Evolutionary conservation across 2,113 vertebrate species (phyloP), one percentile per base, ranked within the genome.

Genomic region (Pseudorasbora parva): DNA sequence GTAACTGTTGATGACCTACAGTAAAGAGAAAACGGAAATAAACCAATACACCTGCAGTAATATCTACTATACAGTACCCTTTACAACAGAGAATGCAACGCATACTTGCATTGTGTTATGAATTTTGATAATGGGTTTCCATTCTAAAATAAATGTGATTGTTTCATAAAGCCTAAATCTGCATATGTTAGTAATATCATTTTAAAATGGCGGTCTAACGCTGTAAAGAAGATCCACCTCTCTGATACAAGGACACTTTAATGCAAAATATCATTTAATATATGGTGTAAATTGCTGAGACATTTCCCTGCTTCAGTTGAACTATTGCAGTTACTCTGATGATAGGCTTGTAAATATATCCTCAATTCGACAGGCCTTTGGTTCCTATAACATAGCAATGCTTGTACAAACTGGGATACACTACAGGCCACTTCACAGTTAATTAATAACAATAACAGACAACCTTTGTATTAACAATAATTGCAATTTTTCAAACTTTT

Each of bases 161-260:
- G 19, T 37, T 37, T 68, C 19, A 54, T 68, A 37, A 21, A 68
- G 30, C 17, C 30, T 9, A 21, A 68, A 68, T 21, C 64, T 21
- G 33, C 17, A 54, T 19, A 8, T 1, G 0, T 8, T 54, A 54
- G 5, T 54, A 54, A 54, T 21, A 68, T 10, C 64, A 68, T 68
- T 66, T 21, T 69, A 69, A 41, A 19, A 69, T 30, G 0, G 15
- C 47, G 33, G 8, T 51, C 14, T 54, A 74, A 74, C 30, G 72
- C 72, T 69, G 41, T 69, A 9, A 69, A 69, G 30, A 11, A 43
- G 76, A 21, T 85, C 88, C 75, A 88, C 84, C 88, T 91, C 84
- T 87, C 47, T 77, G 83, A 92, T 86, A 93, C 90, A 93, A 94
- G 92, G 92, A 92, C 92, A 94, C 93, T 93, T 93, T 17, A 85